Percentiles rank a stretch among this genome's conserved stretches.
phyloP scores from a whole-genome alignment of 2,888 invertebrate species.

The Cordilura impudica region DNA sequence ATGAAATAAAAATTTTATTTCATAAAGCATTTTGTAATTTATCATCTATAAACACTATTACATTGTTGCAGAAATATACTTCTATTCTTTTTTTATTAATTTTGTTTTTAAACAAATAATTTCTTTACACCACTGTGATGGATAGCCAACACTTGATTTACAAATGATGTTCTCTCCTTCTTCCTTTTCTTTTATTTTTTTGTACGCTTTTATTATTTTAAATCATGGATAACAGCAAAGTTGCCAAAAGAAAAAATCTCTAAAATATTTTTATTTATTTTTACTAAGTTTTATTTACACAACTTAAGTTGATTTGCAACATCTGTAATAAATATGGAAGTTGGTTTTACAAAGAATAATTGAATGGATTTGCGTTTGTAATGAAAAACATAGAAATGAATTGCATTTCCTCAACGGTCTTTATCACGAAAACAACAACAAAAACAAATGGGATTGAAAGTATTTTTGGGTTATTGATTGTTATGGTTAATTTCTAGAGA shows the following conservation, averaged over 20 bases:
- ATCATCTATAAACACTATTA: neutral
- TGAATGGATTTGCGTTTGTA: neutral
- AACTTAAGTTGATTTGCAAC: conserved; percentile 35
- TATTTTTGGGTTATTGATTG: neutral
- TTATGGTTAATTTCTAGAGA: too few species aligned
- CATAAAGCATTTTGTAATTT: conserved; percentile 6
- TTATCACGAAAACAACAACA: neutral
- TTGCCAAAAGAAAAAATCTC: too few species aligned
- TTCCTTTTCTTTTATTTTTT: neutral
- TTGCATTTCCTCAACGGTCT: neutral
- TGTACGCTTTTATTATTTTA: too few species aligned
- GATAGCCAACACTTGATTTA: conserved; percentile 27
- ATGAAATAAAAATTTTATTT: too few species aligned
- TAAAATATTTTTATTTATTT: neutral
- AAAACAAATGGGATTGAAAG: neutral
- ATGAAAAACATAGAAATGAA: neutral
- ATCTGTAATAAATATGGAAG: neutral
- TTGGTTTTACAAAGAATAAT: neutral
- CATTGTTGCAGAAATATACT: neutral
- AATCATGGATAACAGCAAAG: too few species aligned
- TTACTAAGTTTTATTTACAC: conserved; percentile 32
- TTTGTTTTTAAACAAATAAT: neutral
- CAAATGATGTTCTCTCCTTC: neutral
- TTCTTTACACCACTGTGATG: neutral
- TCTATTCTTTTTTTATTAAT: neutral